phyloP scores from a whole-genome alignment of 2,797 vertebrate species.

The Phyllotis vaccarum region DNA sequence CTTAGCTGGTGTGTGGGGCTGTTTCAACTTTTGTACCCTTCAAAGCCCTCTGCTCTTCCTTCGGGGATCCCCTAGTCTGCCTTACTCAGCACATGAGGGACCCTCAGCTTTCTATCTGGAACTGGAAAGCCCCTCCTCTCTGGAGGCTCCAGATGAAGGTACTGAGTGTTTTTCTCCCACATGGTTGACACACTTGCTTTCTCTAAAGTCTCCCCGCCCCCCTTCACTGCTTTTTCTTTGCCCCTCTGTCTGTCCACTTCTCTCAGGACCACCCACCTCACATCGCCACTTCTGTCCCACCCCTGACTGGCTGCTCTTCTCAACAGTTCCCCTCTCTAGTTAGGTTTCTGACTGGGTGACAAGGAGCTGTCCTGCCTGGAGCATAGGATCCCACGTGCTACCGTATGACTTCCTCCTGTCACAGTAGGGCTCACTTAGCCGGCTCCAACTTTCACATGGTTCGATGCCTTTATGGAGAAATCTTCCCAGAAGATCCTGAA shows the following conservation, averaged over 20 bases:
- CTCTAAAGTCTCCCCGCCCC: background rate
- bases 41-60: background rate
- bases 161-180: background rate
- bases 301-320: background rate
- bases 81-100: background rate
- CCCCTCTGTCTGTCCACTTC: background rate
- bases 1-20: background rate
- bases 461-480: background rate
- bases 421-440: background rate
- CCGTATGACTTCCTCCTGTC: background rate
- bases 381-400: background rate
- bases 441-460: background rate
- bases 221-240: background rate
- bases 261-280: background rate
- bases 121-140: background rate
- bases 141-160: background rate
- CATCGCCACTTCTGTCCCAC: too few species aligned
- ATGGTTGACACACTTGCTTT: background rate
- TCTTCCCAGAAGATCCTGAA: slow-evolving; percentile 9
- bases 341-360: background rate
- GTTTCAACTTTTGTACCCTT: background rate
- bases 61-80: background rate
- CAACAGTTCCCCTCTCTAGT: too few species aligned
- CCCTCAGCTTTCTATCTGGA: background rate
- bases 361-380: background rate